phyloP scores from a whole-genome alignment of 1,140 invertebrate species.

The Ceratina japonica region DNA sequence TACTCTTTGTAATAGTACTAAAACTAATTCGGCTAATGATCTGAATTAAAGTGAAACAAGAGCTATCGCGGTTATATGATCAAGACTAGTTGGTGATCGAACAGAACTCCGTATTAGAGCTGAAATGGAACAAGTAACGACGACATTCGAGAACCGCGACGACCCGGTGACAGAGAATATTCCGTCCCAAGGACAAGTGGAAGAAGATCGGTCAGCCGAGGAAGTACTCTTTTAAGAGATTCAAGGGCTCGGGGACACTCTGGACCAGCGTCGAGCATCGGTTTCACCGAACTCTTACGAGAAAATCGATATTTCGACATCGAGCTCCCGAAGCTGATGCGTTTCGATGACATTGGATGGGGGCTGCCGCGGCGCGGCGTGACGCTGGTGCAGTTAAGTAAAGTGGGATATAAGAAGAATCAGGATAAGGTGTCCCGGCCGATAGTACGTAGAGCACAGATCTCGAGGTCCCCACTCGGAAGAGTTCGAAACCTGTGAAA shows the following conservation, averaged over 20 bases:
- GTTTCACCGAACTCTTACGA: conserved; percentile 30
- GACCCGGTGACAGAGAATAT: neutral
- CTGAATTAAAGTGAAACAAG: too few species aligned
- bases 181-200: conserved; percentile 28
- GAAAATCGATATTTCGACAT: conserved; percentile 52
- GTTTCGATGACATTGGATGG: conserved; percentile 26
- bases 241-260: conserved; percentile 13
- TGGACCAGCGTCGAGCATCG: conserved; percentile 25
- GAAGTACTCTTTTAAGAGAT: conserved; percentile 30
- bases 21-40: too few species aligned
- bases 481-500: conserved; percentile 54
- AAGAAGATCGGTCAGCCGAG: conserved; percentile 19
- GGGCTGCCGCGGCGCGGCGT: neutral
- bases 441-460: neutral
- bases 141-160: neutral
- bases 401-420: conserved; percentile 58
- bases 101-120: neutral
- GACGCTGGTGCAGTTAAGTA: conserved; percentile 33
- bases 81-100: neutral
- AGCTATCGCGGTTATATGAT: too few species aligned
- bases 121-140: neutral
- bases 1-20: too few species aligned
- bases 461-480: conserved; percentile 29
- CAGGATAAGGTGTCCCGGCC: conserved; percentile 41
- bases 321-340: conserved; percentile 17